These are phyloP conservation scores for Gavia stellata DNA, from an alignment of 2,113 vertebrate genomes.

Conservation along the genomic window DNA sequence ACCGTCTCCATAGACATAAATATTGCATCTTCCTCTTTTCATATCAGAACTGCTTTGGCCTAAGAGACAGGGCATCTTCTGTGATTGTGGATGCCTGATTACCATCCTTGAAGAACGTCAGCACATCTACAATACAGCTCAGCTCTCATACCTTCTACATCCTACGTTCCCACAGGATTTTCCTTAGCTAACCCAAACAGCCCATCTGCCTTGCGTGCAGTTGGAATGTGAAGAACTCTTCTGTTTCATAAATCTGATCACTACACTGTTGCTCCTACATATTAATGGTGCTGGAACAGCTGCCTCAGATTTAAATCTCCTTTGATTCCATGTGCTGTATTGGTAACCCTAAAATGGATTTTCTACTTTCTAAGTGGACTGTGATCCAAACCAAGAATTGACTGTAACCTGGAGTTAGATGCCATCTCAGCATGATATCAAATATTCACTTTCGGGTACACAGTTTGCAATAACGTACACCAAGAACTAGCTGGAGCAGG, in stretches of 20 bases:
- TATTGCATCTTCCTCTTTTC: not conserved
- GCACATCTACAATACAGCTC: not conserved
- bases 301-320: not conserved
- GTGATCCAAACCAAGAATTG: not conserved
- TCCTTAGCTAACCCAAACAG: not conserved
- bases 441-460: not conserved
- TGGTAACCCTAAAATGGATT: not conserved
- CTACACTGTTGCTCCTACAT: not conserved
- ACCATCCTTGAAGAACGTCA: not conserved
- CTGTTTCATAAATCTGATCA: not conserved
- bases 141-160: not conserved
- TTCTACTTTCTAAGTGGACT: not conserved
- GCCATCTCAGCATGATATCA: not conserved
- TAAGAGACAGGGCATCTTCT: not conserved
- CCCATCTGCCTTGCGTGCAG: not conserved
- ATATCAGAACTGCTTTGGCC: not conserved
- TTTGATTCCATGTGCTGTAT: not conserved
- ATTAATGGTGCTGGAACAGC: not conserved
- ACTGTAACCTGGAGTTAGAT: not conserved
- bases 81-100: not conserved
- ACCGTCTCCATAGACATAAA: not conserved
- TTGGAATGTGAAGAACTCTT: not conserved
- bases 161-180: not conserved
- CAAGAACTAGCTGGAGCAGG: not conserved
- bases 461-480: not conserved